Conservation (phyloP, 2,113 vertebrate species). For the Tiliqua scincoides region DNA sequence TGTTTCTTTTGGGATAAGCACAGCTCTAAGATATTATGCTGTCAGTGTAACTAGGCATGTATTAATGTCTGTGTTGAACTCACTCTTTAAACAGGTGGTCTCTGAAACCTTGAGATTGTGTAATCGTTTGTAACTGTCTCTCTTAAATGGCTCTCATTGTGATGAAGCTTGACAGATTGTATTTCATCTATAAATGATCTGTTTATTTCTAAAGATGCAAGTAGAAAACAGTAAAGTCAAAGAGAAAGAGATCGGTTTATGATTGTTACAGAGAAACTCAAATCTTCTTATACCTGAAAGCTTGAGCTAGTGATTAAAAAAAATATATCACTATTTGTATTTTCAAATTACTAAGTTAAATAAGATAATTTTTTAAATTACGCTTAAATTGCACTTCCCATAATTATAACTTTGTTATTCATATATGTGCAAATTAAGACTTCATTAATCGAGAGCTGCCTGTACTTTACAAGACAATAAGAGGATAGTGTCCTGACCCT, state of each 20-base stretch:
- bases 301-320: not conserved
- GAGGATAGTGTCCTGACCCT: no score
- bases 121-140: conserved; percentile 17
- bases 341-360: no score
- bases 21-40: not conserved
- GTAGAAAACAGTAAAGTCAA: not conserved
- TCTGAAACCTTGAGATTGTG: not conserved
- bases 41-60: not conserved
- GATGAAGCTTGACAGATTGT: not conserved
- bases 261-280: not conserved
- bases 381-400: no score
- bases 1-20: not conserved
- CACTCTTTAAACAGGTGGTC: not conserved
- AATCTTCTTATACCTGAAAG: not conserved
- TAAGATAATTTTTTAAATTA: no score
- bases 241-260: not conserved
- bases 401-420: no score
- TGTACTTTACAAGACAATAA: no score
- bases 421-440: no score
- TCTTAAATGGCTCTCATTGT: conserved; percentile 14
- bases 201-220: not conserved
- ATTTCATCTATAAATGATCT: not conserved
- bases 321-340: not conserved
- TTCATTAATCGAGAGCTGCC: no score
- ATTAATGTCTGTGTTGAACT: not conserved